phyloP scores from a whole-genome alignment of 2,113 vertebrate genomes.

The Circaetus gallicus region DNA sequence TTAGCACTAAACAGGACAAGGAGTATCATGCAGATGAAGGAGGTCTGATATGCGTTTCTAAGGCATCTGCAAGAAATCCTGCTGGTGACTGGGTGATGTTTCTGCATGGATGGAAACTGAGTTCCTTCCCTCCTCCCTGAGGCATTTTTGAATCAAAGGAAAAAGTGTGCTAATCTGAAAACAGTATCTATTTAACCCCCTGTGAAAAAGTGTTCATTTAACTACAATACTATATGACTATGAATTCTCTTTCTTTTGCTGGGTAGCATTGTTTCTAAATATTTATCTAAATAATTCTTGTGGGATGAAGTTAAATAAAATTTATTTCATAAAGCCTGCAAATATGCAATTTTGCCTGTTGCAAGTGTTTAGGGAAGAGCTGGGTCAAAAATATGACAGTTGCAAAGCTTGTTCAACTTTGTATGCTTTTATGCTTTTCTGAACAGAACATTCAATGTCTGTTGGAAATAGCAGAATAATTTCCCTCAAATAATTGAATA shows the following conservation, averaged over 20 bases:
- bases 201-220: neutral
- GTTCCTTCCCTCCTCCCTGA: neutral
- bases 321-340: neutral
- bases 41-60: neutral
- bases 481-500: neutral
- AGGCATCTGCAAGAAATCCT: neutral
- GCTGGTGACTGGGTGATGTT: neutral
- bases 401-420: neutral
- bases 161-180: neutral
- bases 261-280: neutral
- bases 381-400: neutral
- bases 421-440: neutral
- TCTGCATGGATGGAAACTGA: neutral
- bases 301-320: neutral
- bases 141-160: neutral
- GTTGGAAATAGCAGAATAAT: neutral
- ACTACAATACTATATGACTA: neutral
- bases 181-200: neutral
- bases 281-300: neutral
- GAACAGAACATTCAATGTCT: neutral
- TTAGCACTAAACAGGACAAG: neutral
- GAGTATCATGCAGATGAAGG: neutral
- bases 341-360: neutral
- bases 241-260: neutral
- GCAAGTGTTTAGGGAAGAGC: neutral